These are phyloP conservation scores for Branchellion lobata DNA, from an alignment of 2,888 invertebrate genomes.

Conservation along the genomic window DNA sequence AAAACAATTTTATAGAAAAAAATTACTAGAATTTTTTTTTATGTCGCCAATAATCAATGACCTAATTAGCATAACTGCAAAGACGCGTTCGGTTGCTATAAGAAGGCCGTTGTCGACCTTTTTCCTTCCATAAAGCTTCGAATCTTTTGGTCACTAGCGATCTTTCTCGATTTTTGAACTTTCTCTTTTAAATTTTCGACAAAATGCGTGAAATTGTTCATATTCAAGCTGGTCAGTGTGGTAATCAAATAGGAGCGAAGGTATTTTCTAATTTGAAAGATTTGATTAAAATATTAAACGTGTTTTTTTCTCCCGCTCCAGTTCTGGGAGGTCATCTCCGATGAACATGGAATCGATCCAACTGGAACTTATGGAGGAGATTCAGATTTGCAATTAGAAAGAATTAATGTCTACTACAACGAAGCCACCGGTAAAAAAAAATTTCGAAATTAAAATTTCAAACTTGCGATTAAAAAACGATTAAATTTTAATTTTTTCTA, in stretches of 20 bases:
- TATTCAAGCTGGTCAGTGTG: conserved; percentile 55
- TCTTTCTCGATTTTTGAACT: background rate
- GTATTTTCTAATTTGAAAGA: conserved; percentile 40
- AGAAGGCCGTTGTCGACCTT: background rate
- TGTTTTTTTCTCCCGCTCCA: conserved; percentile 26
- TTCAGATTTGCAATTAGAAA: conserved; percentile 54
- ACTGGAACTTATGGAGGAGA: conserved; percentile 57
- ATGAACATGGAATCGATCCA: conserved; percentile 59
- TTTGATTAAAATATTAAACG: background rate
- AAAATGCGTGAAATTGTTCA: conserved; percentile 55
- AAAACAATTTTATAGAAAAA: no score
- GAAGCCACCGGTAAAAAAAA: conserved; percentile 69
- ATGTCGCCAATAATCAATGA: background rate
- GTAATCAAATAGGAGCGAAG: conserved; percentile 55
- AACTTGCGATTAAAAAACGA: no score
- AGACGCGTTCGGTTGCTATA: conserved; percentile 2
- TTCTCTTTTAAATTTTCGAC: background rate
- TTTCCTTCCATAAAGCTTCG: background rate
- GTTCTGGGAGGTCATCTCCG: conserved; percentile 60
- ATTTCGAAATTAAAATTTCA: background rate
- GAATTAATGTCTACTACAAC: conserved; percentile 80
- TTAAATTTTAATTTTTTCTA: background rate
- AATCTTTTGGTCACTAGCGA: background rate
- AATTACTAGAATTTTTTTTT: background rate
- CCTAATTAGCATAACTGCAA: background rate